phyloP scores from a whole-genome alignment of 2,113 vertebrate species.

The Hepsetus odoe region DNA sequence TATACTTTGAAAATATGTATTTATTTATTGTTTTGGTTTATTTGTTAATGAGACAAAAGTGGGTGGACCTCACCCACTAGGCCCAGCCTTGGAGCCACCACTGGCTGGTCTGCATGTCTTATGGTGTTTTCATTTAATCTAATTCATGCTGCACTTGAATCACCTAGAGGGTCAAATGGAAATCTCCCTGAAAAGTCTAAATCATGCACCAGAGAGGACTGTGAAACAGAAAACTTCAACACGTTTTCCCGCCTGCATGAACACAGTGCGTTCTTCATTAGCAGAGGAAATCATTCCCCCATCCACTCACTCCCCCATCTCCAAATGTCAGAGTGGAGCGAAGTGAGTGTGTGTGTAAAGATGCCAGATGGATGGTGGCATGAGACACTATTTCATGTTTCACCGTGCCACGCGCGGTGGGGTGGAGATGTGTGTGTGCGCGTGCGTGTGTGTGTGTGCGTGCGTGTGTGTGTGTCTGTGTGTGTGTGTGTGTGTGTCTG shows the following conservation, averaged over 20 bases:
- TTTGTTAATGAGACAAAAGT: too few relatives aligned
- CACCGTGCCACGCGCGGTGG: slow-evolving; percentile 67
- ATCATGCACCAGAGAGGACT: slow-evolving; percentile 15
- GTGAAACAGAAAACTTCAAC: slow-evolving; percentile 24
- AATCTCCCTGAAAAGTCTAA: slow-evolving; percentile 7
- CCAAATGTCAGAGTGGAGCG: slow-evolving; percentile 57
- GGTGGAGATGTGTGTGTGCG: slow-evolving; percentile 32
- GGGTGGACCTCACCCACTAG: too few relatives aligned
- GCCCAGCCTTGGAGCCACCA: too few relatives aligned
- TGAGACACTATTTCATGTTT: slow-evolving; percentile 78
- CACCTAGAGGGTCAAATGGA: neutral
- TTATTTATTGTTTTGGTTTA: too few relatives aligned
- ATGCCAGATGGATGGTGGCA: slow-evolving; percentile 73
- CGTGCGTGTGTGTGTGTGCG: slow-evolving; percentile 46
- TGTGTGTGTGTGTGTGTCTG: slow-evolving; percentile 49
- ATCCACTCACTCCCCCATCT: slow-evolving; percentile 51
- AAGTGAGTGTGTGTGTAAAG: slow-evolving; percentile 53
- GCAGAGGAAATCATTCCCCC: slow-evolving; percentile 57
- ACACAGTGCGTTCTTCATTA: slow-evolving; percentile 59
- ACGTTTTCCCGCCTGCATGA: slow-evolving; percentile 45
- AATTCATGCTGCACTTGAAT: too few relatives aligned
- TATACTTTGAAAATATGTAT: too few relatives aligned
- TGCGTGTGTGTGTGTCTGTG: slow-evolving; percentile 38
- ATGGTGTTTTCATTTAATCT: neutral
- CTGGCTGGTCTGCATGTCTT: neutral